phyloP scores from a whole-genome alignment of 2,797 vertebrate species.

The Onychomys leucogaster region DNA sequence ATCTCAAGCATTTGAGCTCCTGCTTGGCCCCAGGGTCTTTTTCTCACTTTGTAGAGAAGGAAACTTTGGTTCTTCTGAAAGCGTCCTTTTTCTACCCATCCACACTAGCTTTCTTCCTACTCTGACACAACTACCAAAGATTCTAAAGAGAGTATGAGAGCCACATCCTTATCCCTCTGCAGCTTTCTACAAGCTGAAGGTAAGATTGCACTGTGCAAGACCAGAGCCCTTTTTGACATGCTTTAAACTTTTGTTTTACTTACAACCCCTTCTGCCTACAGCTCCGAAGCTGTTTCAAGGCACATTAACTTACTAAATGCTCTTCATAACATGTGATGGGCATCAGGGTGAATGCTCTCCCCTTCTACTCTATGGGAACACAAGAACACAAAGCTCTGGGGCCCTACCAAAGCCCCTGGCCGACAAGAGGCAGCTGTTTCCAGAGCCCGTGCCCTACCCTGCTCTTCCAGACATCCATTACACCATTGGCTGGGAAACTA shows the following conservation, averaged over 20 bases:
- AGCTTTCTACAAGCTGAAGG: background rate
- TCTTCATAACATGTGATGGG: background rate
- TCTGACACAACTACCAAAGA: background rate
- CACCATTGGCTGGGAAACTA: background rate
- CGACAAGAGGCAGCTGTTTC: background rate
- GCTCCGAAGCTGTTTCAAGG: background rate
- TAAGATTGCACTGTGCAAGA: background rate
- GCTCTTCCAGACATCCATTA: background rate
- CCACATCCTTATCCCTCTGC: too few species aligned
- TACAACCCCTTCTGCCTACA: background rate
- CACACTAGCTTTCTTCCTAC: background rate
- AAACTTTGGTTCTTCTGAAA: conserved; percentile 27
- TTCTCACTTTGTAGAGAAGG: background rate
- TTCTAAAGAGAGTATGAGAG: background rate
- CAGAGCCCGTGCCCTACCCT: background rate
- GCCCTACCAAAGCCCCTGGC: background rate
- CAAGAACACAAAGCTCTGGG: background rate
- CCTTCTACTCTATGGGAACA: background rate
- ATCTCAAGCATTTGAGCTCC: background rate
- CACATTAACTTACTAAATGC: background rate
- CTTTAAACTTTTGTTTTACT: background rate
- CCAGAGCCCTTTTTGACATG: background rate
- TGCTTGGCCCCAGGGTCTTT: background rate
- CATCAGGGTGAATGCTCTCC: background rate
- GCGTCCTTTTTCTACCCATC: background rate